phyloP scores from a whole-genome alignment of 2,797 vertebrate species.

The Acanthurus tractus region DNA sequence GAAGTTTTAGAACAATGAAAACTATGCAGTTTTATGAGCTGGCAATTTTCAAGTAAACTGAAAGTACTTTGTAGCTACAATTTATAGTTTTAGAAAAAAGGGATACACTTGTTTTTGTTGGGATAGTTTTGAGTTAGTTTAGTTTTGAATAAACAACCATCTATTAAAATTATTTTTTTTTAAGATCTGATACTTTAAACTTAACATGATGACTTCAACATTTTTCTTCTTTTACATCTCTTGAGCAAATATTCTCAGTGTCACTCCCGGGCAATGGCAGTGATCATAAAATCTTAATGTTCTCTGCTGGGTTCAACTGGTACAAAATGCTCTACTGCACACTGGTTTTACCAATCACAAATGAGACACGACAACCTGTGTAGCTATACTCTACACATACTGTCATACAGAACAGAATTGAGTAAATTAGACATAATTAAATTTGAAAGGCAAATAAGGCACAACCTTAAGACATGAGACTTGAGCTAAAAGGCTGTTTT shows the following conservation, averaged over 20 bases:
- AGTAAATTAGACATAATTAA: constrained; percentile 56
- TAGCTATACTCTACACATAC: constrained; percentile 28
- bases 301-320: constrained; percentile 26
- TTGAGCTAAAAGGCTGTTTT: constrained; percentile 51
- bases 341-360: constrained; percentile 28
- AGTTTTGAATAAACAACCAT: no score
- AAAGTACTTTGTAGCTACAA: no score
- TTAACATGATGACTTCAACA: no score
- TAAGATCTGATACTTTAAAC: no score
- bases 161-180: no score
- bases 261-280: not conserved
- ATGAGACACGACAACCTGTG: constrained; percentile 55
- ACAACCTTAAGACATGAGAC: constrained; percentile 49
- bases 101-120: no score
- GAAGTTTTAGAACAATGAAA: no score
- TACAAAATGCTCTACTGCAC: constrained; percentile 19
- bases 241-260: not conserved
- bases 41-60: no score
- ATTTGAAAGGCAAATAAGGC: constrained; percentile 63
- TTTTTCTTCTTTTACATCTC: not conserved
- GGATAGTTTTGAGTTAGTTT: no score
- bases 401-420: constrained; percentile 42
- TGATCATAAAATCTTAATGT: constrained; percentile 14
- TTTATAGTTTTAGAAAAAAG: no score
- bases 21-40: no score